A percentile compares a stretch with the other conserved stretches of the same genome.
phyloP scores from a whole-genome alignment of 1,140 invertebrate species.

The Cylas formicarius region DNA sequence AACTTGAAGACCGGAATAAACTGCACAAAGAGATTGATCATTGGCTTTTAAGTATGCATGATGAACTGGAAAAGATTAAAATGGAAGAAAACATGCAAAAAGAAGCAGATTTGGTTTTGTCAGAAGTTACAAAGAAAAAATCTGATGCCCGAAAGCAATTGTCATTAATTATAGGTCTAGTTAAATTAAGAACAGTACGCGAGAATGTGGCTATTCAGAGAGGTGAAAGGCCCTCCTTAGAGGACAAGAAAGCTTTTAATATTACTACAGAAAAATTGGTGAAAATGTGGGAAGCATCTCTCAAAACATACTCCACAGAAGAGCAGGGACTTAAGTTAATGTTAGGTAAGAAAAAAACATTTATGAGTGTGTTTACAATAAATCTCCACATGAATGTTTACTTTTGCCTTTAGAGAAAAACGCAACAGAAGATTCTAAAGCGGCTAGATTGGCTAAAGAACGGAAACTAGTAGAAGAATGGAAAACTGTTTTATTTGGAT shows the following conservation, averaged over 20 bases:
- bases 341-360: slow-evolving; percentile 28
- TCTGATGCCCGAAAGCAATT: slow-evolving; percentile 58
- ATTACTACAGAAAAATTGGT: slow-evolving; percentile 34
- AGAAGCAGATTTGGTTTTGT: slow-evolving; percentile 60
- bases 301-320: slow-evolving; percentile 34
- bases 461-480: slow-evolving; percentile 30
- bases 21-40: slow-evolving; percentile 52
- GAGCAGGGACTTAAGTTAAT: slow-evolving; percentile 36
- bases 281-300: slow-evolving; percentile 36
- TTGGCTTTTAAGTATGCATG: slow-evolving; percentile 52
- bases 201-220: slow-evolving; percentile 51
- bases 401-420: slow-evolving; percentile 24
- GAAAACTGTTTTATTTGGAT: slow-evolving; percentile 35
- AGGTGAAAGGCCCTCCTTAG: slow-evolving; percentile 49
- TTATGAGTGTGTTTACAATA: too few relatives aligned
- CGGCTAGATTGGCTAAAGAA: slow-evolving; percentile 27
- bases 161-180: slow-evolving; percentile 52
- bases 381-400: slow-evolving; percentile 6
- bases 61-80: slow-evolving; percentile 54
- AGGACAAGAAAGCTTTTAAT: slow-evolving; percentile 36
- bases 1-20: slow-evolving; percentile 42
- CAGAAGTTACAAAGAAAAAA: slow-evolving; percentile 61
- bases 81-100: slow-evolving; percentile 56
- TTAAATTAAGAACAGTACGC: slow-evolving; percentile 55
- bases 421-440: slow-evolving; percentile 29